Conservation (phyloP, 1,140 invertebrate species). For the Pectinophora gossypiella region DNA sequence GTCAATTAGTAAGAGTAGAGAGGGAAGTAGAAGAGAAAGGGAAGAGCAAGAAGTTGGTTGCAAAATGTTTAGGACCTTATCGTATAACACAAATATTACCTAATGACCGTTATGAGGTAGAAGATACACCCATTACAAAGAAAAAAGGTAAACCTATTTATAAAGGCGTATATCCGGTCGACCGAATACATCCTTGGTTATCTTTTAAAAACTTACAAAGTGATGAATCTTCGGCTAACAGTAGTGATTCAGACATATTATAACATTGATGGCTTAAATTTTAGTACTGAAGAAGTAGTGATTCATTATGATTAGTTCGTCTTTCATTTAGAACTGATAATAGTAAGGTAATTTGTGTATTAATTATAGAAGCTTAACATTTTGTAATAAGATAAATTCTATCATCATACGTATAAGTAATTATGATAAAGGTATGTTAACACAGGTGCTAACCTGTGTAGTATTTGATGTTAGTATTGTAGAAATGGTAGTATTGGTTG, state of each 20-base stretch:
- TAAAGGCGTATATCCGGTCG: background rate
- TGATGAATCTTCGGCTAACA: background rate
- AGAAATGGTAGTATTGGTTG: background rate
- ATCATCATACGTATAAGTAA: no score
- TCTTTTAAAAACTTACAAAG: background rate
- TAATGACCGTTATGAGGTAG: background rate
- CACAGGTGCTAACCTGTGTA: background rate
- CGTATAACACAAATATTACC: background rate
- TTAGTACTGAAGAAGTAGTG: background rate
- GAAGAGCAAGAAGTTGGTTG: background rate
- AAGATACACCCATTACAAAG: slow-evolving; percentile 1
- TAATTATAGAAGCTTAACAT: no score
- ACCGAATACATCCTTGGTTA: slow-evolving; percentile 3
- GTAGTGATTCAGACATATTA: background rate
- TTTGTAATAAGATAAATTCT: no score
- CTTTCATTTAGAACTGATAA: no score
- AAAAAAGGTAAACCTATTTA: background rate
- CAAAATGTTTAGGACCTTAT: background rate
- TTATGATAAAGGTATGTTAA: background rate
- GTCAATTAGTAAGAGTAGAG: background rate
- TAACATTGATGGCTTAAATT: background rate
- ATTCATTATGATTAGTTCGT: background rate
- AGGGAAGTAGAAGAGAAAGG: background rate
- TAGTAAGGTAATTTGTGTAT: no score
- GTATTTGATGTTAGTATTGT: background rate